Evolutionary conservation across 2,113 vertebrate genomes (phyloP).

Genomic region (Gambusia holbrooki): DNA sequence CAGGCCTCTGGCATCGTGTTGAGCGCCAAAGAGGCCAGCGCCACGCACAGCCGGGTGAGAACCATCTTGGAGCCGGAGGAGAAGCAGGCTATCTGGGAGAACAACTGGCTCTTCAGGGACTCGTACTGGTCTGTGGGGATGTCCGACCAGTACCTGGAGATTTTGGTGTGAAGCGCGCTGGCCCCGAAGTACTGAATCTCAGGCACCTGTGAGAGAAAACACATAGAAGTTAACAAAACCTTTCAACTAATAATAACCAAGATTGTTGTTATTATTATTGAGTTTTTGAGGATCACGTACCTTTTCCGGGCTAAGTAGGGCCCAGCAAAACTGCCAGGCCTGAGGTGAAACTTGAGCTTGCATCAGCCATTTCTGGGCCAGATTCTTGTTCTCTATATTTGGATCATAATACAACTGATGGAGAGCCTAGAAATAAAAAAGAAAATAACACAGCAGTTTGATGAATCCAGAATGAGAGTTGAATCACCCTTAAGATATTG

Average conservation of each 20-base stretch:
- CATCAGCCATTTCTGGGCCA: slow-evolving; percentile 99
- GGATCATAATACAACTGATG: slow-evolving; percentile 99
- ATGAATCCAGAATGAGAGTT: not conserved
- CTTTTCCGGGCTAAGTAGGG: slow-evolving; percentile 92
- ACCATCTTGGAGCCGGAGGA: slow-evolving; percentile 97
- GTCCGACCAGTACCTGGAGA: slow-evolving; percentile 98
- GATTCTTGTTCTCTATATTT: slow-evolving; percentile 99
- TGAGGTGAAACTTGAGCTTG: slow-evolving; percentile 98
- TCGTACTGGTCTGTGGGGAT: slow-evolving; percentile 97
- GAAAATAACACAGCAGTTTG: not conserved
- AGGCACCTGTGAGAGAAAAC: slow-evolving; percentile 80
- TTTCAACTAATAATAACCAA: not conserved
- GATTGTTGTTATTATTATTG: not conserved
- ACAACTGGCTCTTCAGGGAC: slow-evolving; percentile 94
- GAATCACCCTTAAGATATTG: slow-evolving; percentile 6
- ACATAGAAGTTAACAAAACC: not conserved
- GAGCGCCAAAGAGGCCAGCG: slow-evolving; percentile 93
- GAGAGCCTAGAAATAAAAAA: slow-evolving; percentile 83
- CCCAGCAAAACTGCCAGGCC: slow-evolving; percentile 99
- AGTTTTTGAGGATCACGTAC: slow-evolving; percentile 50
- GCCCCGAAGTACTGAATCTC: slow-evolving; percentile 99
- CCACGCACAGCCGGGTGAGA: slow-evolving; percentile 96
- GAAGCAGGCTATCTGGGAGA: slow-evolving; percentile 95
- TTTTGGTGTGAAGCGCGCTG: slow-evolving; percentile 97
- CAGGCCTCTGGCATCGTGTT: slow-evolving; percentile 98